Evolutionary conservation across 2,797 vertebrate genomes (phyloP), one percentile per base, ranked within the genome.

Genomic region (Adrianichthys oophorus): DNA sequence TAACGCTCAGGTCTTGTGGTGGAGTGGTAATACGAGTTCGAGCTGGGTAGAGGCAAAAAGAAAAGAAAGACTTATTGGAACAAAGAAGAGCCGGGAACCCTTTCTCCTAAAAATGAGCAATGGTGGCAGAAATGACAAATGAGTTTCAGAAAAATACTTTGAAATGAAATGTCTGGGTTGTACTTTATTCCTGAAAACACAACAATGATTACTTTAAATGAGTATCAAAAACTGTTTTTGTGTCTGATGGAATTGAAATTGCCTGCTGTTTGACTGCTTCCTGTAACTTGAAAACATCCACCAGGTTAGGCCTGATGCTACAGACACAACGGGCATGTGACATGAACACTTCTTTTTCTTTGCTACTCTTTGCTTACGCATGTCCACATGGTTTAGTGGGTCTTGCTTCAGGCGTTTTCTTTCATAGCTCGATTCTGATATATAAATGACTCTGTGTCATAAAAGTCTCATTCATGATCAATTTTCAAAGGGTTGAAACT

Each of bases 1-100:
- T 99, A 76, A 98, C 96, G 0, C 95, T 99, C 90, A 96, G 98
- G 83, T 99, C 94, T 90, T 88, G 88, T 15, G 96, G 96, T 0
- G 95, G 94, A 59, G 83, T 92, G 0, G 92, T 95, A 78, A 98
- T 98, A 0, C 94, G 92, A 0, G 97, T 98, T 58, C 95, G 95
- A 37, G 96, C 96, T 99, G 87, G 0, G 45, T 37, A 37, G 32
- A 37, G 10, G 29, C 8, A 37, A 37, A 37, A 43, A 65, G 7
- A 61, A 48, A 63, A 50, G 17, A 16, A 47, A 63, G 2, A 52
- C 4, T 23, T 16, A 26, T 56, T 12, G 1, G 8, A 56, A 45
- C 17, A 43, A 16, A 62, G 63, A 53, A 56, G 23, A 54, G 18
- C 24, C 12, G 4, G 21, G 7, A 19, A 57, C 49, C 12, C 23